Conservation (phyloP, 2,888 invertebrate species). For the Nysson spinosus region DNA sequence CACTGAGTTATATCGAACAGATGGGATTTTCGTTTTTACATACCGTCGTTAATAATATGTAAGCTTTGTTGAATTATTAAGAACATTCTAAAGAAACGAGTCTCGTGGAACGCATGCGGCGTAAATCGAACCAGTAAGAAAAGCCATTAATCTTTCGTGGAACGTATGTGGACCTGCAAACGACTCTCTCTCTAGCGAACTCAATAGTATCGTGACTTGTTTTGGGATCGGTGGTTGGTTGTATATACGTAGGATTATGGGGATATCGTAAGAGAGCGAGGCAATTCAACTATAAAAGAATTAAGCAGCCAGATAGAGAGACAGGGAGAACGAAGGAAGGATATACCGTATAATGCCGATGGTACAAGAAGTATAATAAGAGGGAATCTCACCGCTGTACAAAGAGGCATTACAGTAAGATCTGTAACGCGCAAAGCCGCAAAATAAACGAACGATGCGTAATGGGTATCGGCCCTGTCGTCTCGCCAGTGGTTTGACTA, state of each 20-base stretch:
- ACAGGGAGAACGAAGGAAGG: constrained; percentile 5
- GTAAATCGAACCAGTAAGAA: constrained; percentile 6
- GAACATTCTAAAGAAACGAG: too few species aligned
- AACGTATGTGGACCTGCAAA: constrained; percentile 35
- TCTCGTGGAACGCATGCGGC: background rate
- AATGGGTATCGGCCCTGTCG: constrained; percentile 51
- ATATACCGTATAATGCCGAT: constrained; percentile 39
- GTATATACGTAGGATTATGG: constrained; percentile 1
- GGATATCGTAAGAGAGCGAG: constrained; percentile 19
- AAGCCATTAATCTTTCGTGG: constrained; percentile 31
- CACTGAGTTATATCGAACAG: too few species aligned
- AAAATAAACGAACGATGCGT: constrained; percentile 58
- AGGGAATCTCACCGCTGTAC: constrained; percentile 49
- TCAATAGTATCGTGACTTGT: background rate
- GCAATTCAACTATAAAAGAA: constrained; percentile 12
- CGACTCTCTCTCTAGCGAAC: constrained; percentile 7
- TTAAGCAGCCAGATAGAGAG: background rate
- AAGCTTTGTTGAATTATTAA: too few species aligned
- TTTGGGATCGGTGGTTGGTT: constrained; percentile 23
- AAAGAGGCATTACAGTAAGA: constrained; percentile 57
- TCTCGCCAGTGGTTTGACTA: constrained; percentile 38
- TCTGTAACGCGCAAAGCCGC: constrained; percentile 55
- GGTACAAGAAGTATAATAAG: constrained; percentile 55
- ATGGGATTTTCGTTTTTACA: too few species aligned
- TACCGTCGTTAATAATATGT: too few species aligned